These are phyloP conservation scores for Brachionus rubens DNA, from an alignment of 1,140 invertebrate genomes.

Conservation along the genomic window DNA sequence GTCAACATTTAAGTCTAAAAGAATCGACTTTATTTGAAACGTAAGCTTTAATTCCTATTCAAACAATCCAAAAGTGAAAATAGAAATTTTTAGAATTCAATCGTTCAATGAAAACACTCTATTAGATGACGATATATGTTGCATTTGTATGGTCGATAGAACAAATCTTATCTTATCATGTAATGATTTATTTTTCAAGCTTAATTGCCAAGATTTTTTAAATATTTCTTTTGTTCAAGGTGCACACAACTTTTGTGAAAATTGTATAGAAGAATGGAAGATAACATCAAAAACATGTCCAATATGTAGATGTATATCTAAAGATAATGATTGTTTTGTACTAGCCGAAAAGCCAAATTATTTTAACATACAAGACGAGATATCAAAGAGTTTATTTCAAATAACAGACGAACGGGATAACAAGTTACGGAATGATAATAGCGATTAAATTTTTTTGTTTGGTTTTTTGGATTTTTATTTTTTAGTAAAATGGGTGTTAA, in stretches of 20 bases:
- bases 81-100: background rate
- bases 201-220: background rate
- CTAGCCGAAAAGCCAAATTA: slow-evolving; percentile 34
- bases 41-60: background rate
- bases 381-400: slow-evolving; percentile 40
- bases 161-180: slow-evolving; percentile 35
- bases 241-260: slow-evolving; percentile 41
- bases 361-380: slow-evolving; percentile 44
- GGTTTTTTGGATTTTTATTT: too few species aligned
- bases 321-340: slow-evolving; percentile 45
- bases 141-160: slow-evolving; percentile 37
- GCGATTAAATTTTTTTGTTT: background rate
- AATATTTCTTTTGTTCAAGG: background rate
- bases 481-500: too few species aligned
- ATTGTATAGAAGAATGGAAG: slow-evolving; percentile 46
- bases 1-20: background rate
- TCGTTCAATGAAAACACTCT: background rate
- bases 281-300: slow-evolving; percentile 43
- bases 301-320: slow-evolving; percentile 31
- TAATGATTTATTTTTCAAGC: background rate
- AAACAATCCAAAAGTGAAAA: background rate
- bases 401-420: background rate
- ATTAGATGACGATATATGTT: slow-evolving; percentile 29
- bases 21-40: background rate
- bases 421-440: background rate